These are phyloP conservation scores for Heloderma charlesbogerti DNA, from an alignment of 2,113 vertebrate genomes.

Conservation along the genomic window DNA sequence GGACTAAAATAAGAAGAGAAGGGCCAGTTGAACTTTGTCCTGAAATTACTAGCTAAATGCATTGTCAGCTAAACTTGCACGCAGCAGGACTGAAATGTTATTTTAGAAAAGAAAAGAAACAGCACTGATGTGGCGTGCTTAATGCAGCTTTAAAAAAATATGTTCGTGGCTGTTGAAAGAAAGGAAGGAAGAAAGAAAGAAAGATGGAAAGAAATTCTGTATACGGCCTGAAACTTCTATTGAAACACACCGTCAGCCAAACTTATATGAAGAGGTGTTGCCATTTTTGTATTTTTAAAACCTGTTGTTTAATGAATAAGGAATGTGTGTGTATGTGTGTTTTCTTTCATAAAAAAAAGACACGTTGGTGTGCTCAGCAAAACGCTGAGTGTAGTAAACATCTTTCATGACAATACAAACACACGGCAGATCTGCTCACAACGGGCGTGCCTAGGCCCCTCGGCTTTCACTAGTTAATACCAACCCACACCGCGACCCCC, in stretches of 20 bases:
- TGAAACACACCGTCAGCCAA: conserved; percentile 47
- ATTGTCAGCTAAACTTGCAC: not conserved
- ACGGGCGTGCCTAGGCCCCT: conserved; percentile 61
- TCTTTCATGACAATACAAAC: conserved; percentile 74
- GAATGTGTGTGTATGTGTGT: not conserved
- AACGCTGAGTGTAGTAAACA: conserved; percentile 71
- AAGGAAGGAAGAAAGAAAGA: not conserved
- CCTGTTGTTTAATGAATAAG: conserved; percentile 45
- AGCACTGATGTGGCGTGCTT: not conserved
- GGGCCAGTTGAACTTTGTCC: not conserved
- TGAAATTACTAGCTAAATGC: not conserved
- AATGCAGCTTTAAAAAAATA: not conserved
- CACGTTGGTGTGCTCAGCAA: conserved; percentile 55
- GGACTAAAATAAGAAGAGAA: not conserved
- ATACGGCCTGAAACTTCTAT: conserved; percentile 18
- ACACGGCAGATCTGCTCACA: conserved; percentile 68
- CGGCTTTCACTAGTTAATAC: conserved; percentile 70
- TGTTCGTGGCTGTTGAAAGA: not conserved
- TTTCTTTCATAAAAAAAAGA: conserved; percentile 11
- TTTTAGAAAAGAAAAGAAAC: not conserved
- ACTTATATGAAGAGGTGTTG: conserved; percentile 22
- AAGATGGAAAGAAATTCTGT: not conserved
- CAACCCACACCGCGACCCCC: conserved; percentile 44
- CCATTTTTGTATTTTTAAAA: conserved; percentile 43
- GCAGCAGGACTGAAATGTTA: not conserved